Conservation (phyloP, 2,113 vertebrate genomes). For the Zapus hudsonius region DNA sequence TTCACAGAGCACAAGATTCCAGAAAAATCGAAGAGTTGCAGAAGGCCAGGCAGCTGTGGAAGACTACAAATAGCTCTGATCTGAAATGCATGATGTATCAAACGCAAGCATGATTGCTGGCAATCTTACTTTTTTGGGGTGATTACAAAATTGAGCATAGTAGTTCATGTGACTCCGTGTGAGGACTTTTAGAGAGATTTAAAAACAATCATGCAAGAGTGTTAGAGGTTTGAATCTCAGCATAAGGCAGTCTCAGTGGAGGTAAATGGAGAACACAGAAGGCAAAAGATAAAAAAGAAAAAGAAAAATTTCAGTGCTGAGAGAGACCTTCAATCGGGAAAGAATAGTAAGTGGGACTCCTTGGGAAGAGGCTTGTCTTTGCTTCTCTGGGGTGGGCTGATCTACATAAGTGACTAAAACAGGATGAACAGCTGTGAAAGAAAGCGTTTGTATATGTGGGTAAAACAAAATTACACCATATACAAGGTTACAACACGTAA, state of each 20-base stretch:
- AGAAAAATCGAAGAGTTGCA: conserved; percentile 72
- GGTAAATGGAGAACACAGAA: conserved; percentile 46
- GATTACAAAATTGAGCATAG: conserved; percentile 73
- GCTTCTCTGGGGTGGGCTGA: conserved; percentile 62
- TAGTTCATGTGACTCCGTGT: conserved; percentile 64
- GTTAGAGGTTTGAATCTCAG: conserved; percentile 58
- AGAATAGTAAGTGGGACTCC: conserved; percentile 55
- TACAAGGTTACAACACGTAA: conserved; percentile 61
- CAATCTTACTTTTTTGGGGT: conserved; percentile 76
- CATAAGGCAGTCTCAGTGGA: conserved; percentile 21
- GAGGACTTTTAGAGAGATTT: conserved; percentile 64
- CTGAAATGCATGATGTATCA: conserved; percentile 70
- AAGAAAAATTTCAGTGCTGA: background rate
- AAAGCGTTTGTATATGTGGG: conserved; percentile 72
- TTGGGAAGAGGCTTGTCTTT: conserved; percentile 58
- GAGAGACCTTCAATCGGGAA: conserved; percentile 50
- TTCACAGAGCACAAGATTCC: conserved; percentile 60
- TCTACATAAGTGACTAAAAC: conserved; percentile 75
- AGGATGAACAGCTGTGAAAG: conserved; percentile 75
- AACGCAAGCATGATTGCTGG: conserved; percentile 74
- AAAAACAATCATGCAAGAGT: conserved; percentile 64
- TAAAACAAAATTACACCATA: conserved; percentile 77
- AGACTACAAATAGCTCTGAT: conserved; percentile 76
- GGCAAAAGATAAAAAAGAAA: background rate
- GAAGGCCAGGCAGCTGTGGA: conserved; percentile 78